These are phyloP conservation scores for Morphnarchus princeps DNA, from an alignment of 2,113 vertebrate genomes.

Conservation along the genomic window DNA sequence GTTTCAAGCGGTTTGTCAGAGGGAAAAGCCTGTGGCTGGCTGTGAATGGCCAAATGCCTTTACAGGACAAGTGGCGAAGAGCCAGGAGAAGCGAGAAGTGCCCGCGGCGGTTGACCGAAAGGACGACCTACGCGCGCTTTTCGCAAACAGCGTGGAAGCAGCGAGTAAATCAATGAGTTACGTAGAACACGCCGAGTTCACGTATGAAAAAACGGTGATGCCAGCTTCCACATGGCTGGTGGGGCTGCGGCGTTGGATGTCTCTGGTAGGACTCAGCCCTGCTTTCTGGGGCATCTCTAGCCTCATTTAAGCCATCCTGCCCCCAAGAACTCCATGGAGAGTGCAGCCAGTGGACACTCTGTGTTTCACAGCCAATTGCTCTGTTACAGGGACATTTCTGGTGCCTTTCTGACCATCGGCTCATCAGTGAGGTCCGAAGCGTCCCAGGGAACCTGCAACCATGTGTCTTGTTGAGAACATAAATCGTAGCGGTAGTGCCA, in stretches of 20 bases:
- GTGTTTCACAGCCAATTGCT: background rate
- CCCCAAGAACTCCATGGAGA: background rate
- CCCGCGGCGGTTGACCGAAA: background rate
- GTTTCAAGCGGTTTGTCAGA: background rate
- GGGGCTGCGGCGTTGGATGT: background rate
- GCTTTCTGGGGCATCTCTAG: background rate
- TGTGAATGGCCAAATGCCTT: background rate
- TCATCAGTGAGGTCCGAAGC: background rate
- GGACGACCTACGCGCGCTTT: accelerated
- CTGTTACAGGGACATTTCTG: background rate
- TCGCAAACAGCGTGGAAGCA: background rate
- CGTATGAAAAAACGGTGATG: background rate
- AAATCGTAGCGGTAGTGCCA: background rate
- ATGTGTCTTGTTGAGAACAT: background rate
- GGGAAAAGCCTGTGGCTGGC: background rate
- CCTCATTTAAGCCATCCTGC: background rate
- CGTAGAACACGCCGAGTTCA: background rate
- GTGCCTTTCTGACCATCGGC: background rate
- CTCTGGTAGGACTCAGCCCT: background rate
- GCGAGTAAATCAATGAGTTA: background rate
- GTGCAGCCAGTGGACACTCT: background rate
- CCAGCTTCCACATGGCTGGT: background rate
- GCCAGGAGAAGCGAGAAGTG: background rate
- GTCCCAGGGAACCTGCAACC: background rate
- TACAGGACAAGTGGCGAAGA: background rate